These are phyloP conservation scores for Haliaeetus albicilla DNA, from an alignment of 2,797 vertebrate species.

Conservation along the genomic window DNA sequence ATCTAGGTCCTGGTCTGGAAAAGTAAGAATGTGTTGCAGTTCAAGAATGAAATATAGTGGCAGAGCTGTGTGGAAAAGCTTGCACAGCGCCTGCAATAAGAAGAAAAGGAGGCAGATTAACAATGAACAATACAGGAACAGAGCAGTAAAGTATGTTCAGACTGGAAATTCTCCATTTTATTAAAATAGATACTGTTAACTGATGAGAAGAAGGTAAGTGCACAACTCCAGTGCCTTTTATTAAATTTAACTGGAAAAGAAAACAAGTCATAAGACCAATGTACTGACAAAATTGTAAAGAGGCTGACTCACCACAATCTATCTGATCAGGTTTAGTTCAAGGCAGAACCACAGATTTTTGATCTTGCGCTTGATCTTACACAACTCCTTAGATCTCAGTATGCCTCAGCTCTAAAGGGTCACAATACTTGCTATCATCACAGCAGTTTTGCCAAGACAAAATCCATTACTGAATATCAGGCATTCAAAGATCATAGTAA, in stretches of 20 bases:
- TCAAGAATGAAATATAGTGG: slow-evolving; percentile 49
- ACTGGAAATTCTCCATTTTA: neutral
- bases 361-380: neutral
- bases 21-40: slow-evolving; percentile 18
- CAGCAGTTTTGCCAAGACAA: neutral
- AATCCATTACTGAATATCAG: neutral
- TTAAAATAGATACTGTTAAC: neutral
- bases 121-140: neutral
- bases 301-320: neutral
- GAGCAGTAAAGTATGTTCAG: neutral
- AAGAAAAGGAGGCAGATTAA: slow-evolving; percentile 53
- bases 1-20: slow-evolving; percentile 30
- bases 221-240: neutral
- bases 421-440: neutral
- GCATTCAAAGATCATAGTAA: neutral
- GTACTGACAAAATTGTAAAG: neutral
- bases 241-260: neutral
- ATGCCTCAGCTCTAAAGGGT: neutral
- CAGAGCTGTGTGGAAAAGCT: slow-evolving; percentile 58
- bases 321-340: neutral
- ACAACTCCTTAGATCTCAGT: neutral
- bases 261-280: neutral
- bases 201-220: neutral
- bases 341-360: neutral
- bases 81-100: slow-evolving; percentile 55